Conservation (phyloP, 1,140 invertebrate genomes). For the Notospermus geniculatus region DNA sequence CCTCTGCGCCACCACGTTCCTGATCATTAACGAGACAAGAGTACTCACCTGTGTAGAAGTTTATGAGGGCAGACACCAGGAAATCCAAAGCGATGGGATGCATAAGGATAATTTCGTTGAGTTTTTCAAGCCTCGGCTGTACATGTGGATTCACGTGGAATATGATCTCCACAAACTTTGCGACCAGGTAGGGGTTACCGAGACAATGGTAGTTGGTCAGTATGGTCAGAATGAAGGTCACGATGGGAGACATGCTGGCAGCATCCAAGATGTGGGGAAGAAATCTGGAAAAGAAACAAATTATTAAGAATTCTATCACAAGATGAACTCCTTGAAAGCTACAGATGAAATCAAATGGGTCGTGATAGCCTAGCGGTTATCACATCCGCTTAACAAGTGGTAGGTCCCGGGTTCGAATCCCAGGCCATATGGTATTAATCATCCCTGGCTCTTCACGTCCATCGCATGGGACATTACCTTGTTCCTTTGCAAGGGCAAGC, state of each 20-base stretch:
- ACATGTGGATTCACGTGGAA: constrained; percentile 87
- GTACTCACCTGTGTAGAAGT: constrained; percentile 81
- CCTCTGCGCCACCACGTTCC: too few relatives aligned
- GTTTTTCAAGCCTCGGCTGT: constrained; percentile 65
- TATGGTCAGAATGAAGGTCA: constrained; percentile 83
- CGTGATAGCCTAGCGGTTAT: too few relatives aligned
- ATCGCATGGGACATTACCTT: too few relatives aligned
- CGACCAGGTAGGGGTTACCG: constrained; percentile 92
- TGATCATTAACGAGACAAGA: too few relatives aligned
- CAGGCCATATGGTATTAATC: too few relatives aligned
- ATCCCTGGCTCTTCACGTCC: too few relatives aligned
- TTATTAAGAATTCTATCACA: too few relatives aligned
- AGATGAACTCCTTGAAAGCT: too few relatives aligned
- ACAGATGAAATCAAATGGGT: too few relatives aligned
- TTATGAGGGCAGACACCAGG: constrained; percentile 88
- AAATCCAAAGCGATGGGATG: constrained; percentile 80
- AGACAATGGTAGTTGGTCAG: constrained; percentile 88
- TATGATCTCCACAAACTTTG: constrained; percentile 87
- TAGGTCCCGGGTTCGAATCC: too few relatives aligned
- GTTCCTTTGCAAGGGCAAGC: too few relatives aligned
- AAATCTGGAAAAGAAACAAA: constrained; percentile 71
- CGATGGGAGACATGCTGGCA: constrained; percentile 71
- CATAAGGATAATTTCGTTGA: constrained; percentile 72
- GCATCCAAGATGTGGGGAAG: constrained; percentile 72
- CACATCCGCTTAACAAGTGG: too few relatives aligned